phyloP scores from a whole-genome alignment of 1,140 invertebrate species.

The Lanistes nyassanus region DNA sequence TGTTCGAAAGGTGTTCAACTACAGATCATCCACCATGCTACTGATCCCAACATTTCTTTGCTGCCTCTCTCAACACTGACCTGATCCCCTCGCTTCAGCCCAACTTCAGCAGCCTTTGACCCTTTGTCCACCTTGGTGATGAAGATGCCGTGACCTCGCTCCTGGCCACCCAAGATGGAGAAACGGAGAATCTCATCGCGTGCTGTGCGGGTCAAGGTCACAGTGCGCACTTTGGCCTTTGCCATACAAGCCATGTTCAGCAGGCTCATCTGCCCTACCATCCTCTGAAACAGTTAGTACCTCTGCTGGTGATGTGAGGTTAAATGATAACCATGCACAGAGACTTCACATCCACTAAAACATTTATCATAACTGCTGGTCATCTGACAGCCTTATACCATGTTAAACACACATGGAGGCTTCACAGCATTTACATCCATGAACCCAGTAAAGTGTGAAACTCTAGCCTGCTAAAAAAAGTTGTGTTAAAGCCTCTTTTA shows the following conservation, averaged over 20 bases:
- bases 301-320: neutral
- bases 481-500: too few relatives aligned
- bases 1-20: neutral
- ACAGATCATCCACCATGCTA: neutral
- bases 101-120: slow-evolving; percentile 95
- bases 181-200: slow-evolving; percentile 90
- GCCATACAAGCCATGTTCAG: slow-evolving; percentile 96
- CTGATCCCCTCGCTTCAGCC: slow-evolving; percentile 96
- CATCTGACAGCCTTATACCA: neutral
- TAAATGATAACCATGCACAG: neutral
- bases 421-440: too few relatives aligned
- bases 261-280: slow-evolving; percentile 75
- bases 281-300: slow-evolving; percentile 45
- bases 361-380: neutral
- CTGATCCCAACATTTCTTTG: too few relatives aligned
- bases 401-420: neutral
- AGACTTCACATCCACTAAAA: neutral
- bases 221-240: slow-evolving; percentile 90
- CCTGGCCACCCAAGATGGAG: slow-evolving; percentile 88
- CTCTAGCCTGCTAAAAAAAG: too few relatives aligned
- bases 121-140: slow-evolving; percentile 92
- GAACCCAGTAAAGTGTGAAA: too few relatives aligned
- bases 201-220: slow-evolving; percentile 89
- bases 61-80: slow-evolving; percentile 44
- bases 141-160: slow-evolving; percentile 92